Percentiles rank a stretch among this genome's conserved stretches.
phyloP scores from a whole-genome alignment of 2,113 vertebrate genomes.

The Sinocyclocheilus maitianheensis region DNA sequence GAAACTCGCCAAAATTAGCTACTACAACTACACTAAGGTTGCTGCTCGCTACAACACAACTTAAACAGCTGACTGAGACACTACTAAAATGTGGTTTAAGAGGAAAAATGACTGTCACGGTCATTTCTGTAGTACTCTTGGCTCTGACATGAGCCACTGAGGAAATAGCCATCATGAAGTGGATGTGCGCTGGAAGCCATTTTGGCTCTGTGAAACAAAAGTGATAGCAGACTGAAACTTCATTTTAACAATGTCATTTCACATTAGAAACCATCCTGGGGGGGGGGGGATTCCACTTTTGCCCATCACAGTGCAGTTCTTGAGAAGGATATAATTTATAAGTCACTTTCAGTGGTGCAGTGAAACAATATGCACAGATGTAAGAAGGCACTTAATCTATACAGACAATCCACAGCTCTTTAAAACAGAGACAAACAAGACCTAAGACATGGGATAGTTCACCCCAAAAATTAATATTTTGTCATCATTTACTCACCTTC shows the following conservation, averaged over 20 bases:
- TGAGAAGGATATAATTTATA: conserved; percentile 49
- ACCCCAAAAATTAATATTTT: background rate
- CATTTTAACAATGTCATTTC: conserved; percentile 13
- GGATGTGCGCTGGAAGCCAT: conserved; percentile 31
- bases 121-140: too few relatives aligned
- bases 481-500: background rate
- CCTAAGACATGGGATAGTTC: background rate
- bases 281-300: background rate
- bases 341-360: conserved; percentile 27
- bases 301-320: background rate
- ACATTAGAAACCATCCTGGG: conserved; percentile 16
- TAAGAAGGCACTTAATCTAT: conserved; percentile 60
- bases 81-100: background rate
- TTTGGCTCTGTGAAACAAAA: conserved; percentile 37
- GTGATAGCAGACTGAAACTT: background rate
- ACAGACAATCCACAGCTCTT: conserved; percentile 57
- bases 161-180: conserved; percentile 40
- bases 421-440: background rate
- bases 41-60: conserved; percentile 70
- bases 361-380: conserved; percentile 46
- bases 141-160: background rate
- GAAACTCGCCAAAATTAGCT: conserved; percentile 84
- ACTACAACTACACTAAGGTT: conserved; percentile 82
- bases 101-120: too few relatives aligned
- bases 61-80: conserved; percentile 57